Evolutionary conservation across 2,888 invertebrate genomes (phyloP).

Genomic region (Eulithis prunata): DNA sequence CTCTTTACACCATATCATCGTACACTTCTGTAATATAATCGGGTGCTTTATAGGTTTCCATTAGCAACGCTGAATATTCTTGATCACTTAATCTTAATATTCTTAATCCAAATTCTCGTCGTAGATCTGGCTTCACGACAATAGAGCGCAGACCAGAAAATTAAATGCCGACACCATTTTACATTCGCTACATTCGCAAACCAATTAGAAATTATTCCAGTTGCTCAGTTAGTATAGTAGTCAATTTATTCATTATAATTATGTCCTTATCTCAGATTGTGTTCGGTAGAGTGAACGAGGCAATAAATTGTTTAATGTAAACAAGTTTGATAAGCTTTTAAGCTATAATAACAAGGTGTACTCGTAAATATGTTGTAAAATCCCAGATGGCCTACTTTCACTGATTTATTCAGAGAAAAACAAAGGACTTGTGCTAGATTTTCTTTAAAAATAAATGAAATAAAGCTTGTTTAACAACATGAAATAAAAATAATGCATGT

Average conservation of each 20-base stretch:
- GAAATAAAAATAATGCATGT: background rate
- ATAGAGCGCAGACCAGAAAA: slow-evolving; percentile 49
- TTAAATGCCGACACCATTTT: slow-evolving; percentile 60
- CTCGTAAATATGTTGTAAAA: background rate
- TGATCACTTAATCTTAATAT: slow-evolving; percentile 32
- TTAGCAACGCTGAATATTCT: slow-evolving; percentile 3
- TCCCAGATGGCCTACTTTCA: background rate
- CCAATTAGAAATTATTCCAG: slow-evolving; percentile 54
- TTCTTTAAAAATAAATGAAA: slow-evolving; percentile 11
- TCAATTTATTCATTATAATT: slow-evolving; percentile 45
- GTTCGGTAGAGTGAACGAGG: slow-evolving; percentile 24
- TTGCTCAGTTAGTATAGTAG: slow-evolving; percentile 48
- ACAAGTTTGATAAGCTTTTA: slow-evolving; percentile 19
- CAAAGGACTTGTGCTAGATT: too few species aligned
- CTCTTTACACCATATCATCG: too few species aligned
- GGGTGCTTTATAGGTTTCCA: background rate
- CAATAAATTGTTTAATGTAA: slow-evolving; percentile 14
- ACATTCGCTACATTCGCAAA: slow-evolving; percentile 53
- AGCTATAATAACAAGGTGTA: slow-evolving; percentile 4
- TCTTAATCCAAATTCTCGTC: slow-evolving; percentile 51
- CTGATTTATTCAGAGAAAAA: background rate
- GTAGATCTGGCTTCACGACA: slow-evolving; percentile 52
- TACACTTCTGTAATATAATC: too few species aligned
- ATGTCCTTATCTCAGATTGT: slow-evolving; percentile 27
- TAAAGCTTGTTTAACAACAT: background rate